A percentile compares a stretch with the other conserved stretches of the same genome.
Evolutionary conservation across 1,140 invertebrate genomes (phyloP).

Genomic region (Dufourea novaeangliae): DNA sequence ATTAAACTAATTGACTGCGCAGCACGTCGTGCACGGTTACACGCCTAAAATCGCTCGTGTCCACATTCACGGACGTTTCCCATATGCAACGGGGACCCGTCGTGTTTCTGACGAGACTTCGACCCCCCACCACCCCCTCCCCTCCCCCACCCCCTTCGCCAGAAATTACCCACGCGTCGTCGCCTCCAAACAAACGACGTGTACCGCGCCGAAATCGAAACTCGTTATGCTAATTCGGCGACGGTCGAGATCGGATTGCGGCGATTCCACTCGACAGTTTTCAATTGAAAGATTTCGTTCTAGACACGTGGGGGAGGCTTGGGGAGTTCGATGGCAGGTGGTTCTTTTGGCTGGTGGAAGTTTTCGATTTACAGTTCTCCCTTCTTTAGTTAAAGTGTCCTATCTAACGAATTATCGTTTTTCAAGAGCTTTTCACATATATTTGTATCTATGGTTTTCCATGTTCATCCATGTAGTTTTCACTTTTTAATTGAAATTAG

Average conservation of each 20-base stretch:
- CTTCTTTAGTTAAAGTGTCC: no score
- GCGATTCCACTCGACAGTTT: neutral
- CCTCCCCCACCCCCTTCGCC: conserved; percentile 14
- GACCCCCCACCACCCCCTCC: conserved; percentile 60
- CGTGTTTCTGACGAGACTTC: conserved; percentile 52
- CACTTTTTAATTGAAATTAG: no score
- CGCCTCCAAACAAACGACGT: conserved; percentile 64
- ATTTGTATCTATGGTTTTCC: no score
- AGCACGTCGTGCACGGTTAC: conserved; percentile 66
- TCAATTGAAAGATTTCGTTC: neutral
- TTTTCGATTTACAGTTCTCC: no score
- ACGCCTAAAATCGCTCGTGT: conserved; percentile 42
- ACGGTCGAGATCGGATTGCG: conserved; percentile 20
- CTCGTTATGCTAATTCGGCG: conserved; percentile 62
- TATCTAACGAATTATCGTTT: no score
- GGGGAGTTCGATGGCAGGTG: neutral
- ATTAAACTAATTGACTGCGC: conserved; percentile 81
- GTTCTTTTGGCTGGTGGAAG: no score
- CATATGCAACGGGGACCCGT: conserved; percentile 34
- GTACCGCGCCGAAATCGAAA: conserved; percentile 30
- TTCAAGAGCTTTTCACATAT: no score
- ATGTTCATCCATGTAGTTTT: no score
- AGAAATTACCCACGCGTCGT: conserved; percentile 74
- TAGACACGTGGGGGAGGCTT: neutral
- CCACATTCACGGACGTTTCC: conserved; percentile 8